Evolutionary conservation across 2,888 invertebrate genomes (phyloP).

Genomic region (Parapristionchus giblindavisi): DNA sequence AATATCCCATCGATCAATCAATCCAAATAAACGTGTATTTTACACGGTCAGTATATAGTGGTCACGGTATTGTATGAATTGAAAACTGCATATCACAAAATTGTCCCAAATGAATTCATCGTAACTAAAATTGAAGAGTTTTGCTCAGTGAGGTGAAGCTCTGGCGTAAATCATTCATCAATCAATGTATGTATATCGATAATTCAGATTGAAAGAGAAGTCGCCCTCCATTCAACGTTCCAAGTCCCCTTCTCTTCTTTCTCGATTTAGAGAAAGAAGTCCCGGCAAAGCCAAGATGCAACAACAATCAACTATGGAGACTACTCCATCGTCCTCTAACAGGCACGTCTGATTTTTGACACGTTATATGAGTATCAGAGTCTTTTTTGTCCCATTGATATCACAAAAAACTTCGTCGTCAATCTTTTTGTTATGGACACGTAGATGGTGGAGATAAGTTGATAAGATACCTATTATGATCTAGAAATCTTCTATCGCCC

Average conservation of each 20-base stretch:
- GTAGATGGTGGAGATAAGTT: not conserved
- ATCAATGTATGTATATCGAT: not conserved
- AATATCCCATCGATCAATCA: no score
- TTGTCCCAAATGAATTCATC: no score
- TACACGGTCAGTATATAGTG: no score
- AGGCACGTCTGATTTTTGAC: constrained; percentile 42
- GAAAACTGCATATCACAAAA: no score
- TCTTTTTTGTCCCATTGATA: not conserved
- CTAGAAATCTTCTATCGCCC: constrained; percentile 60
- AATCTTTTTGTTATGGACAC: no score
- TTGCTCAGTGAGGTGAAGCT: no score
- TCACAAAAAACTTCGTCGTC: no score
- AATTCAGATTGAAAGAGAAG: constrained; percentile 48
- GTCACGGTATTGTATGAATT: no score
- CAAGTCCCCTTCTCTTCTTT: constrained; percentile 61
- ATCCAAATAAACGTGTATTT: no score
- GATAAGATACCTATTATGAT: constrained; percentile 20
- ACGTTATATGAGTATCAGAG: not conserved
- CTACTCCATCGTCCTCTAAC: constrained; percentile 53
- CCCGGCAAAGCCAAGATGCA: constrained; percentile 58
- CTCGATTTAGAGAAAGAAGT: constrained; percentile 61
- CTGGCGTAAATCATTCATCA: not conserved
- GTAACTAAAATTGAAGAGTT: no score
- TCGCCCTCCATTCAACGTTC: constrained; percentile 43
- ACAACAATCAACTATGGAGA: constrained; percentile 50